Percentiles rank a stretch among this genome's conserved stretches.
Conservation (phyloP, 1,140 invertebrate genomes). For the Apis laboriosa region DNA sequence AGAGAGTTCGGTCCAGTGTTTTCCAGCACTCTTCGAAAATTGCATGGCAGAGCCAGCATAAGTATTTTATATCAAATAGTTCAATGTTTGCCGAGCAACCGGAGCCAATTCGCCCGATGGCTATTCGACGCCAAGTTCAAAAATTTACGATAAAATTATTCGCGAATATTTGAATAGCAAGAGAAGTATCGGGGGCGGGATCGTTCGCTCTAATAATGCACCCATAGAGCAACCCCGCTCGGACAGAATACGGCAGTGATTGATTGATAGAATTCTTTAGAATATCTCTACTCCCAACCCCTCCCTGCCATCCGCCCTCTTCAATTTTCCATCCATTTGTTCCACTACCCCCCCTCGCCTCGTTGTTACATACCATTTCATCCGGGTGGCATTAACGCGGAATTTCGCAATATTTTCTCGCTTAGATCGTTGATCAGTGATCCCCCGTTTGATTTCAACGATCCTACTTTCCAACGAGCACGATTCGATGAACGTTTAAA, state of each 20-base stretch:
- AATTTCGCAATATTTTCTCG: background rate
- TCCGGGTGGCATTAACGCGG: background rate
- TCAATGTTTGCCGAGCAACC: conserved; percentile 70
- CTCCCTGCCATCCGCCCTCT: background rate
- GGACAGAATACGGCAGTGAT: conserved; percentile 20
- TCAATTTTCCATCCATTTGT: conserved; percentile 20
- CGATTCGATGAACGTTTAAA: no score
- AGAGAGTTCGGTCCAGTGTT: conserved; percentile 56
- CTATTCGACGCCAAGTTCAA: conserved; percentile 66
- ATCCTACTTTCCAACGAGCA: no score
- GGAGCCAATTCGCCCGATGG: conserved; percentile 71
- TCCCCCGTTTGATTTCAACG: no score
- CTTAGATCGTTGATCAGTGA: no score
- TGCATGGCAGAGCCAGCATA: conserved; percentile 67
- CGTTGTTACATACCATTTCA: background rate
- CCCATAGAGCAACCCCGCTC: conserved; percentile 17
- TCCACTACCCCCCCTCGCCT: background rate
- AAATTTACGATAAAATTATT: conserved; percentile 74
- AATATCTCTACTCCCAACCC: background rate
- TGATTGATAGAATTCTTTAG: conserved; percentile 44
- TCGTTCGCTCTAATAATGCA: conserved; percentile 42
- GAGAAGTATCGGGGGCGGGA: conserved; percentile 27
- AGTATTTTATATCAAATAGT: conserved; percentile 73
- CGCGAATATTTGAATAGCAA: conserved; percentile 62
- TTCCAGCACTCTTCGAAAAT: conserved; percentile 71